phyloP scores from a whole-genome alignment of 2,888 invertebrate species.

The Pristionchus japonicus region DNA sequence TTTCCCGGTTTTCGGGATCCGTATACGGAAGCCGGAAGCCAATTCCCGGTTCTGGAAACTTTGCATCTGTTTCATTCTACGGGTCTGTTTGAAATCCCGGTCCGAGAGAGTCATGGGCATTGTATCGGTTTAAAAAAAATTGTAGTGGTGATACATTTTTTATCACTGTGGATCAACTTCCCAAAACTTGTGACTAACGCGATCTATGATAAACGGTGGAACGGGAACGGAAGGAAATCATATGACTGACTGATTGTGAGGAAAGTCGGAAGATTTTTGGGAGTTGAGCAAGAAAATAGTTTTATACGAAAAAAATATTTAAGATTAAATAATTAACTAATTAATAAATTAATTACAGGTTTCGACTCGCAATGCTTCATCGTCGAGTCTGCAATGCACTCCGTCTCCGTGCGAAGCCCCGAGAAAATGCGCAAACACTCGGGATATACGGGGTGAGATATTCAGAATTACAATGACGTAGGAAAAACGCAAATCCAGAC shows the following conservation, averaged over 20 bases:
- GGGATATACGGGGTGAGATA: conserved; percentile 59
- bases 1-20: not conserved
- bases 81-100: too few relatives aligned
- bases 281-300: too few relatives aligned
- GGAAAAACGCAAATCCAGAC: too few relatives aligned
- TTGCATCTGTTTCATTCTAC: not conserved
- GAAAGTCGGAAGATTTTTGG: too few relatives aligned
- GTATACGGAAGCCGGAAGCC: too few relatives aligned
- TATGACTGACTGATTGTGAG: not conserved
- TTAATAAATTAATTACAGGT: not conserved
- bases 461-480: too few relatives aligned
- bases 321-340: too few relatives aligned
- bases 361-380: conserved; percentile 54
- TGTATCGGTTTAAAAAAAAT: too few relatives aligned
- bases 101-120: too few relatives aligned
- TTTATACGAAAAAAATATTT: too few relatives aligned
- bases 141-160: too few relatives aligned
- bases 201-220: not conserved
- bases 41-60: not conserved
- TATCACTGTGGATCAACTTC: not conserved
- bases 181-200: not conserved
- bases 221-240: not conserved
- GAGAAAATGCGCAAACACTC: conserved; percentile 53
- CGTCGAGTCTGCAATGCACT: conserved; percentile 62
- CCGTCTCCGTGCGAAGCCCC: conserved; percentile 56